Percentiles rank a stretch among this genome's conserved stretches.
Evolutionary conservation across 2,888 invertebrate species (phyloP).

Genomic region (Tortrix viridana): DNA sequence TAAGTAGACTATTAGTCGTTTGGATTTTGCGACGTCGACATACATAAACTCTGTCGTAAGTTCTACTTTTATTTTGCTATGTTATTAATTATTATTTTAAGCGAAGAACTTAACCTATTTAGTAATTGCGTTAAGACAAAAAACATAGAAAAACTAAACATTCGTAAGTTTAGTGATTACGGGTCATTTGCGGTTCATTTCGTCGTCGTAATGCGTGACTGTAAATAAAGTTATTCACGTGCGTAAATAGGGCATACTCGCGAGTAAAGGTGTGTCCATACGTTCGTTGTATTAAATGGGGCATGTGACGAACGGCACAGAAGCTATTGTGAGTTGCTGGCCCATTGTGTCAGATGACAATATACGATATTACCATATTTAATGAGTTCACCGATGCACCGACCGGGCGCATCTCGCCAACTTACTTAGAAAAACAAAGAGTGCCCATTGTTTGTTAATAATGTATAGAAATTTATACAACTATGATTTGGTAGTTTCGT

Average conservation of each 20-base stretch:
- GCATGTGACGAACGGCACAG: constrained; percentile 58
- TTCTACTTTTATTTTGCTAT: not conserved
- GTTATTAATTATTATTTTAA: not conserved
- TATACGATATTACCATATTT: constrained; percentile 59
- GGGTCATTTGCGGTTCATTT: constrained; percentile 9
- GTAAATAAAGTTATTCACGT: constrained; percentile 51
- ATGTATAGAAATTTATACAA: constrained; percentile 37
- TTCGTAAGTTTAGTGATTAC: not conserved
- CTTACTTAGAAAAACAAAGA: constrained; percentile 48
- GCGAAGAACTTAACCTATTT: not conserved
- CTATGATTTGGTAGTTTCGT: constrained; percentile 35
- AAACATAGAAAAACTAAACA: no score
- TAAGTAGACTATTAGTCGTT: constrained; percentile 27
- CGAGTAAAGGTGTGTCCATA: constrained; percentile 62
- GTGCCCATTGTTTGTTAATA: constrained; percentile 54
- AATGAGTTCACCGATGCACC: constrained; percentile 37
- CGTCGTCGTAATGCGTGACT: constrained; percentile 54
- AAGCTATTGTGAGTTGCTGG: constrained; percentile 64
- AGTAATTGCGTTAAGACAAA: no score
- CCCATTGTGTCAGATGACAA: constrained; percentile 56
- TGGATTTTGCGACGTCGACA: constrained; percentile 22
- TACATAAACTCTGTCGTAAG: not conserved
- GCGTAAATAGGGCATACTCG: constrained; percentile 66
- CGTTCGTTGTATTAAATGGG: constrained; percentile 57
- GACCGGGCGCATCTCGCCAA: constrained; percentile 46